These are phyloP conservation scores for Laticauda laticaudata DNA, from an alignment of 2,113 vertebrate species.

Conservation along the genomic window DNA sequence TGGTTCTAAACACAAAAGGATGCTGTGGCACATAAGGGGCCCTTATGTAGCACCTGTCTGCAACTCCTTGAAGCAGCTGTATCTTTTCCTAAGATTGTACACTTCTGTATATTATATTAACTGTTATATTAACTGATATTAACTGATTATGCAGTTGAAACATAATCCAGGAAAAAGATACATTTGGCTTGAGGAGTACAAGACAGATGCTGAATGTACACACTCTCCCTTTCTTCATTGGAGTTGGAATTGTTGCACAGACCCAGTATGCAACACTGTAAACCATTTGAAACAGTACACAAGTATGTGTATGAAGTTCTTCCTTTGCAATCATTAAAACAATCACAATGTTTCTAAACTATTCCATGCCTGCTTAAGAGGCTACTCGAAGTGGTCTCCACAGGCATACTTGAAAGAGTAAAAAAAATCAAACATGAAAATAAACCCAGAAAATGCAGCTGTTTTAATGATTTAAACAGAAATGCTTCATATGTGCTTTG, in stretches of 20 bases:
- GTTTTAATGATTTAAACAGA: not conserved
- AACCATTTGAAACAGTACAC: not conserved
- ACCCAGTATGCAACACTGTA: not conserved
- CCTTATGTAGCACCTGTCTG: not conserved
- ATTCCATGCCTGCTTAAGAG: not conserved
- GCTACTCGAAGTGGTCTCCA: not conserved
- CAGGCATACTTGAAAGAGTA: not conserved
- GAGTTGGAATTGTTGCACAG: not conserved
- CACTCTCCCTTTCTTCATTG: not conserved
- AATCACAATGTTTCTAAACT: not conserved
- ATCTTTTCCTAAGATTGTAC: not conserved
- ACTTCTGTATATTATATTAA: not conserved
- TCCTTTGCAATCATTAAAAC: not conserved
- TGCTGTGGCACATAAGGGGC: not conserved
- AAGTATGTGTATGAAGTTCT: not conserved
- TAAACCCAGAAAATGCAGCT: not conserved
- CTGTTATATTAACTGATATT: too few species aligned
- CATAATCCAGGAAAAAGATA: not conserved
- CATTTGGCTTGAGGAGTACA: not conserved
- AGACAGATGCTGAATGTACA: not conserved
- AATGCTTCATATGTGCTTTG: not conserved
- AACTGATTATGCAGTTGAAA: not conserved
- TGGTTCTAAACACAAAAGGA: not conserved
- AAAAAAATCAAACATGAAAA: not conserved
- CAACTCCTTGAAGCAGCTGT: not conserved